Percentiles rank a stretch among this genome's conserved stretches.
Conservation (phyloP, 2,888 invertebrate genomes). For the Apamea crenata region DNA sequence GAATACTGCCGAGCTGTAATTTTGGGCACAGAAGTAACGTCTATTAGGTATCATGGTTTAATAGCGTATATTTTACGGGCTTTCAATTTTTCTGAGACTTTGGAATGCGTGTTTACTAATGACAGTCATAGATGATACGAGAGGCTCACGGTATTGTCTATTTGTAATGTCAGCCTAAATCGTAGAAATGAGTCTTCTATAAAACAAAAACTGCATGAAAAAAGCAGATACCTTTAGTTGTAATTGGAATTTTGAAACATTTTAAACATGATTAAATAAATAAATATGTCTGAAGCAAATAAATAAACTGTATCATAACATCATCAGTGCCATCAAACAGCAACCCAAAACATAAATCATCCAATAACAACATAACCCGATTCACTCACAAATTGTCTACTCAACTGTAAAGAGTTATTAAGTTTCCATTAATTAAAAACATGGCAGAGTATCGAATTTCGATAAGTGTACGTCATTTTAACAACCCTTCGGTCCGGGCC, state of each 20-base stretch:
- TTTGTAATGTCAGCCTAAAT: background rate
- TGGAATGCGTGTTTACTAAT: background rate
- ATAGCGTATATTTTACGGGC: background rate
- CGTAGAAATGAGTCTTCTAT: background rate
- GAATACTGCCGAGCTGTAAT: background rate
- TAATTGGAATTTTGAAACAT: background rate
- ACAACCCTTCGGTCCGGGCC: constrained; percentile 61
- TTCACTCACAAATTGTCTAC: constrained; percentile 27
- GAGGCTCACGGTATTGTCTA: background rate
- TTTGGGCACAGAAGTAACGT: background rate
- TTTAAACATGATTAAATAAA: background rate
- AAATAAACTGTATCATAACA: background rate
- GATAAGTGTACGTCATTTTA: constrained; percentile 70
- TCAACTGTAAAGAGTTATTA: constrained; percentile 45
- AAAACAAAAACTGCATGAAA: background rate
- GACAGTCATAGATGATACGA: background rate
- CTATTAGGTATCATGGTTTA: background rate
- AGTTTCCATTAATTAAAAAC: constrained; percentile 66
- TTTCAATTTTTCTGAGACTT: background rate
- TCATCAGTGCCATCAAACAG: background rate
- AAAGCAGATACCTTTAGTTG: background rate
- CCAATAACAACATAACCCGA: constrained; percentile 11
- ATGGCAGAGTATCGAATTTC: constrained; percentile 49
- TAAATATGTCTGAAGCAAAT: background rate
- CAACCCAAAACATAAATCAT: background rate